These are phyloP conservation scores for Ganaspis sp. DNA, from an alignment of 1,140 invertebrate species.

Conservation along the genomic window DNA sequence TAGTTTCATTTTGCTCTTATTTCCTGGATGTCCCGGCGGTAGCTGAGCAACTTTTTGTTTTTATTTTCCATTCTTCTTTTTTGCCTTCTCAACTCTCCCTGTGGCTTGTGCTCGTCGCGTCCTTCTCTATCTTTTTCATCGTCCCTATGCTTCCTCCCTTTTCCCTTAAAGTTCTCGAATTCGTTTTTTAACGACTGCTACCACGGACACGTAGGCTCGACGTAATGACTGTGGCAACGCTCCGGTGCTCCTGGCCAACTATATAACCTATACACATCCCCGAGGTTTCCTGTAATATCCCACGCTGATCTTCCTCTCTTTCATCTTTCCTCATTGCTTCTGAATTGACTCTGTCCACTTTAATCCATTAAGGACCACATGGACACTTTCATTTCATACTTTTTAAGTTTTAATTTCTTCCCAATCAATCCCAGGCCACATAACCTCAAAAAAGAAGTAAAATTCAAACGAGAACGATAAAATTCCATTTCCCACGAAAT, in stretches of 20 bases:
- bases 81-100: slow-evolving; percentile 47
- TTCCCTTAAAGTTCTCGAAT: slow-evolving; percentile 29
- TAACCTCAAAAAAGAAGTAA: no score
- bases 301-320: slow-evolving; percentile 43
- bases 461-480: no score
- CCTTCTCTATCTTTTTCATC: slow-evolving; percentile 43
- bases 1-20: slow-evolving; percentile 49
- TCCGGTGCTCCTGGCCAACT: slow-evolving; percentile 56
- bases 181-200: slow-evolving; percentile 54
- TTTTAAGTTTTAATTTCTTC: no score
- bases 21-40: slow-evolving; percentile 50
- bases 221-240: slow-evolving; percentile 60
- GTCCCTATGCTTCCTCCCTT: not conserved
- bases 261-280: slow-evolving; percentile 53
- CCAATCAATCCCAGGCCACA: no score
- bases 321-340: slow-evolving; percentile 25
- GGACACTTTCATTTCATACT: no score
- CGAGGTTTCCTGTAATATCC: slow-evolving; percentile 48
- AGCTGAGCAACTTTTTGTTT: not conserved
- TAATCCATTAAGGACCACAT: no score
- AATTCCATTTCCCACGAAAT: no score
- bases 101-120: slow-evolving; percentile 37
- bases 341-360: no score
- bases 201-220: slow-evolving; percentile 57
- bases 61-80: slow-evolving; percentile 31